These are phyloP conservation scores for Drosophila mimica DNA, from an alignment of 2,888 invertebrate genomes.

Conservation along the genomic window DNA sequence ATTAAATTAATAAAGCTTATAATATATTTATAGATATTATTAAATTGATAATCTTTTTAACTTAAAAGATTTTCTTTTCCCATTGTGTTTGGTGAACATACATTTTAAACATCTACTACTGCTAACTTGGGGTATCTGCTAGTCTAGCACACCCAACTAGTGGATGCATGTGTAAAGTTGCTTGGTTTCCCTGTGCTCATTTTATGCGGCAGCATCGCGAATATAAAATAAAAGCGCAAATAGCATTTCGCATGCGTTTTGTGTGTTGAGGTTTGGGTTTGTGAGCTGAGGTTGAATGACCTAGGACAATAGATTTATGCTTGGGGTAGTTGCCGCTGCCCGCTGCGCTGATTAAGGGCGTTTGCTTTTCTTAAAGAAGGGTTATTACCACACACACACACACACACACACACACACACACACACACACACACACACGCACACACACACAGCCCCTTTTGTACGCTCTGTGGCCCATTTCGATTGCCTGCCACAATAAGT, in stretches of 20 bases:
- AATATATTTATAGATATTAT: background rate
- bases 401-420: background rate
- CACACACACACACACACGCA: too few species aligned
- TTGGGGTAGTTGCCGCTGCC: constrained; percentile 77
- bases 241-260: constrained; percentile 69
- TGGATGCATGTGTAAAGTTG: constrained; percentile 13
- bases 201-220: constrained; percentile 68
- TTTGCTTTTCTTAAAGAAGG: constrained; percentile 68
- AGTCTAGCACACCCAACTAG: background rate
- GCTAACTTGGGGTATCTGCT: constrained; percentile 7
- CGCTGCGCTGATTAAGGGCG: constrained; percentile 79
- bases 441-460: constrained; percentile 23
- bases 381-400: constrained; percentile 49
- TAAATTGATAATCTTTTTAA: background rate
- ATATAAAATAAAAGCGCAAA: constrained; percentile 69
- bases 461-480: constrained; percentile 53
- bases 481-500: constrained; percentile 48
- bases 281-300: constrained; percentile 72
- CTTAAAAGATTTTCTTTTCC: background rate
- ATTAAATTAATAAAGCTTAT: background rate
- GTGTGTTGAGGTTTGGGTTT: constrained; percentile 52
- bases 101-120: background rate
- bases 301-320: constrained; percentile 76
- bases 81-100: background rate
- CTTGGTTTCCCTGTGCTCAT: constrained; percentile 49